Evolutionary conservation across 2,888 invertebrate species (phyloP).

Genomic region (Lobophora halterata): DNA sequence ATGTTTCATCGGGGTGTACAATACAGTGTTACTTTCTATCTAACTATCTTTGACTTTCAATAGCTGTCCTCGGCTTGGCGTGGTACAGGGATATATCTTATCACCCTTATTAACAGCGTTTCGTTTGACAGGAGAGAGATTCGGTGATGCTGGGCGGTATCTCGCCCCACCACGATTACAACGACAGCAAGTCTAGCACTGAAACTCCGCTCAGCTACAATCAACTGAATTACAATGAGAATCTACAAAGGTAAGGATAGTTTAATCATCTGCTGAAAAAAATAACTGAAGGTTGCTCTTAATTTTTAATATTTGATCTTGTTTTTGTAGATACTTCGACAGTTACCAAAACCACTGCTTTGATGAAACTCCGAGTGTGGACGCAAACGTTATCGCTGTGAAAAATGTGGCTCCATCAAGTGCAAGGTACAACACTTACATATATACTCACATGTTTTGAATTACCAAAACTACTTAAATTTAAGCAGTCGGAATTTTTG

Average conservation of each 20-base stretch:
- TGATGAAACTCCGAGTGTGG: slow-evolving; percentile 32
- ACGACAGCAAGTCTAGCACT: slow-evolving; percentile 88
- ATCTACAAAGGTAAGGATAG: slow-evolving; percentile 82
- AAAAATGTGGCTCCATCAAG: slow-evolving; percentile 21
- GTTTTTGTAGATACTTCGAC: slow-evolving; percentile 47
- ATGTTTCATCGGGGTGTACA: no score
- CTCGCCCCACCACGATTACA: slow-evolving; percentile 91
- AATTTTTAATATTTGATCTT: slow-evolving; percentile 8
- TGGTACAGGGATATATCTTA: no score
- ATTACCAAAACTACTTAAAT: no score
- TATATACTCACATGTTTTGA: no score
- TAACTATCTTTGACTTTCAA: no score
- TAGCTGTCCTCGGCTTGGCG: no score
- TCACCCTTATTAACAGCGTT: slow-evolving; percentile 25
- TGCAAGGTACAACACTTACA: no score
- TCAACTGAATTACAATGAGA: slow-evolving; percentile 92
- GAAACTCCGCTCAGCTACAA: slow-evolving; percentile 92
- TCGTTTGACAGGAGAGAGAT: slow-evolving; percentile 82
- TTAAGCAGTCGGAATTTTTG: no score
- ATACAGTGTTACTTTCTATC: no score
- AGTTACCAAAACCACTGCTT: slow-evolving; percentile 39
- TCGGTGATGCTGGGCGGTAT: slow-evolving; percentile 92
- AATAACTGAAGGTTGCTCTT: not conserved
- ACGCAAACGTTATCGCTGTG: slow-evolving; percentile 23
- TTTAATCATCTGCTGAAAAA: not conserved